A percentile compares a stretch with the other conserved stretches of the same genome.
phyloP scores from a whole-genome alignment of 2,113 vertebrate species.

The Mormyrus lacerda region DNA sequence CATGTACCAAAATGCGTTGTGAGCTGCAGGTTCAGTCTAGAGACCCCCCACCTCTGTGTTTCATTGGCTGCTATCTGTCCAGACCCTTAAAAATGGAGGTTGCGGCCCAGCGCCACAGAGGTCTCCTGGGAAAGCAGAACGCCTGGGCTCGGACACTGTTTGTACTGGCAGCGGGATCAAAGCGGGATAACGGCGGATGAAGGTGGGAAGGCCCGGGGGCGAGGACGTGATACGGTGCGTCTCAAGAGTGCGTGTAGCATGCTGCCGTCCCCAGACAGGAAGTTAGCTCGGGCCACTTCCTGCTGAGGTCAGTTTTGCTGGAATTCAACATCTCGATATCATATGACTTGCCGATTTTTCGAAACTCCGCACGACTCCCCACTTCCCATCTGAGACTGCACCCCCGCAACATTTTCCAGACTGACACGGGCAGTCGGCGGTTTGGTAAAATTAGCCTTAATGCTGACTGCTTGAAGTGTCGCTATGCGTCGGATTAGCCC shows the following conservation, averaged over 20 bases:
- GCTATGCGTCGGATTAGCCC: background rate
- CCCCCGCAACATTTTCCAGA: background rate
- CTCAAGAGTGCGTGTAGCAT: background rate
- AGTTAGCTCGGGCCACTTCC: background rate
- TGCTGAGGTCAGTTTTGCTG: background rate
- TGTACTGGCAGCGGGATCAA: background rate
- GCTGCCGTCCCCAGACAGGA: background rate
- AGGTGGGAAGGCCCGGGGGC: background rate
- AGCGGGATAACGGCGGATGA: background rate
- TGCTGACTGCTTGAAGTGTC: background rate
- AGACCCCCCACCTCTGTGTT: background rate
- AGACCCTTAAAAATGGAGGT: background rate
- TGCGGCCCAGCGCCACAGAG: background rate
- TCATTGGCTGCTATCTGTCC: too few species aligned
- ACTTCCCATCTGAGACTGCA: background rate
- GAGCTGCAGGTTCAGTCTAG: background rate
- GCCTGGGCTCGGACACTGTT: background rate
- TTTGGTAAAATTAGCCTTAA: background rate
- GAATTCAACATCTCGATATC: background rate
- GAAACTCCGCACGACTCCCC: background rate
- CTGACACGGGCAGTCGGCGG: background rate
- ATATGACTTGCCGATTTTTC: background rate
- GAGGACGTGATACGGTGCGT: background rate
- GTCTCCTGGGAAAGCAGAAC: background rate
- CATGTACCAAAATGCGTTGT: too few species aligned